phyloP scores from a whole-genome alignment of 2,797 vertebrate species.

The Spinus olivaceus region DNA sequence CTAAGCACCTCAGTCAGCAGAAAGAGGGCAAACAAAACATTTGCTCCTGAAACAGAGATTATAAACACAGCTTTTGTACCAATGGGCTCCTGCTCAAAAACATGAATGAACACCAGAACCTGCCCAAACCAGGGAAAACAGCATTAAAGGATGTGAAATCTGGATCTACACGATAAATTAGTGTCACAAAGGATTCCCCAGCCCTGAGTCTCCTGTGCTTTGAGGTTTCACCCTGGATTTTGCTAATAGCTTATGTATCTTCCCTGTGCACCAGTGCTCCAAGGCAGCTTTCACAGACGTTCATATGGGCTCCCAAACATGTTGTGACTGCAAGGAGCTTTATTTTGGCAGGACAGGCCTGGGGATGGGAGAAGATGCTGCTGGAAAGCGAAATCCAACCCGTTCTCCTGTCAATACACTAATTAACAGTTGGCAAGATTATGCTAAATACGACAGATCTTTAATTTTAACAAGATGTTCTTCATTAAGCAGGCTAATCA shows the following conservation, averaged over 20 bases:
- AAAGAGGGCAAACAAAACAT: neutral
- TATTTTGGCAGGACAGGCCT: conserved; percentile 18
- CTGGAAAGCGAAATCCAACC: neutral
- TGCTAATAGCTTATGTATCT: neutral
- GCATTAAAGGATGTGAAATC: neutral
- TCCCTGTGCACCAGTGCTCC: neutral
- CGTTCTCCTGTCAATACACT: neutral
- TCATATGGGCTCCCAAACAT: conserved; percentile 27
- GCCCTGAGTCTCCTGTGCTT: neutral
- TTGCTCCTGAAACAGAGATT: neutral
- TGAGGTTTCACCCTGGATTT: neutral
- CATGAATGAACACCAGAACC: neutral
- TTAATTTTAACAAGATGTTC: conserved; percentile 37
- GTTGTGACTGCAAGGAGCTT: conserved; percentile 27
- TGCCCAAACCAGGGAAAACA: neutral
- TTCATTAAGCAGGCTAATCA: conserved; percentile 19
- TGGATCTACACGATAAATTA: neutral
- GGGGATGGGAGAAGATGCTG: neutral
- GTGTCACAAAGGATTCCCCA: neutral
- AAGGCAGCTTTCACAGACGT: neutral
- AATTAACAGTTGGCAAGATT: conserved; percentile 48
- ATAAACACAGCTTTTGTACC: neutral
- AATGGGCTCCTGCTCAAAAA: neutral
- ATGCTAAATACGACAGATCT: conserved; percentile 20
- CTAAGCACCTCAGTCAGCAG: neutral